These are phyloP conservation scores for Oreochromis spilurus DNA, from an alignment of 2,113 vertebrate species.

Conservation along the genomic window DNA sequence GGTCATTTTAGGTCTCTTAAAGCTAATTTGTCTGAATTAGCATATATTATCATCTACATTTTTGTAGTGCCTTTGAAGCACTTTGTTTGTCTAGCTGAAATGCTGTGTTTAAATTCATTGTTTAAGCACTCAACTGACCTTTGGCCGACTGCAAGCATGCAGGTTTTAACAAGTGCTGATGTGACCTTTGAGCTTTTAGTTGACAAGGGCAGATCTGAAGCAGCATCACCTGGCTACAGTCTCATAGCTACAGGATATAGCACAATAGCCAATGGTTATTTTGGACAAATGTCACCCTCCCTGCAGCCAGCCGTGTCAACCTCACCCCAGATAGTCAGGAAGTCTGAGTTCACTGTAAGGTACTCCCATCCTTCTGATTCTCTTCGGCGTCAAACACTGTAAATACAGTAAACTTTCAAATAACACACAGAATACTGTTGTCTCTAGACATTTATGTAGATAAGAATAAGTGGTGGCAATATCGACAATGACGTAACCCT, in stretches of 20 bases:
- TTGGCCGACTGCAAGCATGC: slow-evolving; percentile 3
- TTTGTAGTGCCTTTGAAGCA: neutral
- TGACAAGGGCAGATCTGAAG: slow-evolving; percentile 14
- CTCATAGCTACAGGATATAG: neutral
- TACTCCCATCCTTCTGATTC: neutral
- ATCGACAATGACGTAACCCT: neutral
- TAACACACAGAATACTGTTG: neutral
- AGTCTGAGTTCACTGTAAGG: neutral
- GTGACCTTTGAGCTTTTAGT: slow-evolving; percentile 32
- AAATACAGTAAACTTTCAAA: slow-evolving; percentile 10
- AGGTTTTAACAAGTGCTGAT: slow-evolving; percentile 21
- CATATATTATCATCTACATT: neutral
- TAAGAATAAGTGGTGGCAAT: neutral
- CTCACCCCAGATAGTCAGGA: neutral
- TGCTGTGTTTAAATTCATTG: neutral
- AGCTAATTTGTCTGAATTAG: neutral
- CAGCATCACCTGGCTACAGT: slow-evolving; percentile 26
- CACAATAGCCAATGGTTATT: slow-evolving; percentile 21
- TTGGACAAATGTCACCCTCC: slow-evolving; percentile 30
- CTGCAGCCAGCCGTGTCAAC: neutral
- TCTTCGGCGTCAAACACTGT: neutral
- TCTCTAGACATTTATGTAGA: neutral
- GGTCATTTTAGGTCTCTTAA: neutral
- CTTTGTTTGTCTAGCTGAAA: neutral
- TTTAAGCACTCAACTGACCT: slow-evolving; percentile 10